Percentiles rank a stretch among this genome's conserved stretches.
Conservation (phyloP, 2,797 vertebrate species). For the Peromyscus eremicus region DNA sequence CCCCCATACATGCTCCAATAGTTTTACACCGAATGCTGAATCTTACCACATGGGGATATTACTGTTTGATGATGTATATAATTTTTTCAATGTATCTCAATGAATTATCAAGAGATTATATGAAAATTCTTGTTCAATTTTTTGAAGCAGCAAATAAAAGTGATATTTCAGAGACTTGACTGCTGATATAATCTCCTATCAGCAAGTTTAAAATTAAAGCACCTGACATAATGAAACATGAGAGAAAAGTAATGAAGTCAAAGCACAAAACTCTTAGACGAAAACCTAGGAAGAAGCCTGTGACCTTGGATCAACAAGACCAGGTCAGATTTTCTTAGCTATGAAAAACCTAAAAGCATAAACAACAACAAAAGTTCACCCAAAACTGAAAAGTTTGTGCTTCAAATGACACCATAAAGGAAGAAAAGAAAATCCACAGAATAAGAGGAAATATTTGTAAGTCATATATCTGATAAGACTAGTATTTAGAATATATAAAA, state of each 20-base stretch:
- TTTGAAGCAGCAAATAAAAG: slow-evolving; percentile 42
- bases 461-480: not conserved
- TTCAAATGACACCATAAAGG: slow-evolving; percentile 42
- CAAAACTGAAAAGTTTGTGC: slow-evolving; percentile 27
- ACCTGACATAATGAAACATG: not conserved
- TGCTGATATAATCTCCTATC: not conserved
- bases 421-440: not conserved
- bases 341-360: slow-evolving; percentile 14
- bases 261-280: not conserved
- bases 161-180: not conserved
- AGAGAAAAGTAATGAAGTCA: not conserved
- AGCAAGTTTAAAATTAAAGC: not conserved
- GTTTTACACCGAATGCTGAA: not conserved
- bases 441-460: slow-evolving; percentile 36
- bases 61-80: slow-evolving; percentile 39
- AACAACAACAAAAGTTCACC: not conserved
- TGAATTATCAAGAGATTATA: slow-evolving; percentile 58
- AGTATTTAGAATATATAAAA: slow-evolving; percentile 36
- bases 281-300: slow-evolving; percentile 2
- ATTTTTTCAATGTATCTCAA: not conserved
- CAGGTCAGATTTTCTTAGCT: not conserved
- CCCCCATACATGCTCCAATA: not conserved
- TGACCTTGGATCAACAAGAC: not conserved
- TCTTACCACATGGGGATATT: not conserved
- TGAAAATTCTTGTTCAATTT: slow-evolving; percentile 5